phyloP scores from a whole-genome alignment of 2,888 invertebrate genomes.

The Xestia sexstrigata region DNA sequence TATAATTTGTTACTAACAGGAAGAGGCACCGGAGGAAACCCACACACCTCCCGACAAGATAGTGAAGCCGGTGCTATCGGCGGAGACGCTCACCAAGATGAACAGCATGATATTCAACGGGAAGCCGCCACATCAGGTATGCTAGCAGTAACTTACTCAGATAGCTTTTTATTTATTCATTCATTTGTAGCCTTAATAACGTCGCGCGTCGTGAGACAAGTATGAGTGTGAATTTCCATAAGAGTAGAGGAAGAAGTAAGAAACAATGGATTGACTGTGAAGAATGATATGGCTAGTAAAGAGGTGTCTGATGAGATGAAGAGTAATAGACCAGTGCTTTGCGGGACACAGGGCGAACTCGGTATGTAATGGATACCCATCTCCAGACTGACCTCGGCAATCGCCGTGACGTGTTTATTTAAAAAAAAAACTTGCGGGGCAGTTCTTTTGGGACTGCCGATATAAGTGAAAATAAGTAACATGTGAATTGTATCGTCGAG shows the following conservation, averaged over 20 bases:
- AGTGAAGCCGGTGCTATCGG: slow-evolving; percentile 76
- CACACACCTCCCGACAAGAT: slow-evolving; percentile 84
- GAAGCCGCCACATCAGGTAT: slow-evolving; percentile 72
- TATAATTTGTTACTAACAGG: slow-evolving; percentile 59
- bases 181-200: no score
- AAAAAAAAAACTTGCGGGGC: neutral
- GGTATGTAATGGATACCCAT: neutral
- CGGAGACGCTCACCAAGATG: slow-evolving; percentile 83
- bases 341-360: neutral
- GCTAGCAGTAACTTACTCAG: neutral
- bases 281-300: no score
- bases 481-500: no score
- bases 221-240: slow-evolving; percentile 34
- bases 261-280: no score
- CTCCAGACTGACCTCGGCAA: neutral
- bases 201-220: no score
- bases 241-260: no score
- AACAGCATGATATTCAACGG: slow-evolving; percentile 86
- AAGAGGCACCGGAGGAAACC: slow-evolving; percentile 75
- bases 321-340: neutral
- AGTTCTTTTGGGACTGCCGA: no score
- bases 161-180: neutral
- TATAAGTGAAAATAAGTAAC: no score
- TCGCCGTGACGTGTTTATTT: neutral
- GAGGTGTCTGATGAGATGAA: no score